These are phyloP conservation scores for Melolontha melolontha DNA, from an alignment of 2,888 invertebrate genomes.

Conservation along the genomic window DNA sequence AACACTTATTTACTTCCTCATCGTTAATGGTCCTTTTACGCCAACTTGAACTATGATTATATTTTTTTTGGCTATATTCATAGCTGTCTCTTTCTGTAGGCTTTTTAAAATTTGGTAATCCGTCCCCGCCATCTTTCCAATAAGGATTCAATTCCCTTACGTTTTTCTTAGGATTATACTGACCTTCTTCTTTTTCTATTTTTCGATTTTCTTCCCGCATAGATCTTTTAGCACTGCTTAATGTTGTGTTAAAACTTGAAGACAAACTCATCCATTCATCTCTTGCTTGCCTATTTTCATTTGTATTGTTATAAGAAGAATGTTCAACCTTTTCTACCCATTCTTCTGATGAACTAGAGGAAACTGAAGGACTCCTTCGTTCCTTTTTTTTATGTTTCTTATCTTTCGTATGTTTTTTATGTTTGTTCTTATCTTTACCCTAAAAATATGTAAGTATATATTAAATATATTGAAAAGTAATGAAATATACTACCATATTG, in stretches of 20 bases:
- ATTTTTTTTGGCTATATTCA: constrained; percentile 23
- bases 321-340: constrained; percentile 72
- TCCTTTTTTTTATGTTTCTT: constrained; percentile 66
- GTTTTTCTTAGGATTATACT: constrained; percentile 79
- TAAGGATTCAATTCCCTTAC: constrained; percentile 89
- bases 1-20: constrained; percentile 28
- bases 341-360: constrained; percentile 62
- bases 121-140: constrained; percentile 91
- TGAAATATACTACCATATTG: no score
- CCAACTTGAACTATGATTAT: constrained; percentile 42
- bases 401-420: constrained; percentile 56
- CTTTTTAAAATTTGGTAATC: constrained; percentile 74
- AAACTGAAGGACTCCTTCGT: constrained; percentile 52
- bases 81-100: constrained; percentile 55
- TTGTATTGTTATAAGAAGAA: constrained; percentile 22
- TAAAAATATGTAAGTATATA: constrained; percentile 42
- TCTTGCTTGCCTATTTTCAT: constrained; percentile 58
- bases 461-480: not conserved
- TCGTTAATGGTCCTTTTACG: constrained; percentile 44
- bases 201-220: constrained; percentile 67
- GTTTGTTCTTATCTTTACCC: constrained; percentile 56
- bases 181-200: constrained; percentile 69
- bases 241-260: constrained; percentile 53
- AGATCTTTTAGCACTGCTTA: constrained; percentile 64
- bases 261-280: constrained; percentile 86